phyloP scores from a whole-genome alignment of 2,888 invertebrate species.

The Ormyrus thymus region DNA sequence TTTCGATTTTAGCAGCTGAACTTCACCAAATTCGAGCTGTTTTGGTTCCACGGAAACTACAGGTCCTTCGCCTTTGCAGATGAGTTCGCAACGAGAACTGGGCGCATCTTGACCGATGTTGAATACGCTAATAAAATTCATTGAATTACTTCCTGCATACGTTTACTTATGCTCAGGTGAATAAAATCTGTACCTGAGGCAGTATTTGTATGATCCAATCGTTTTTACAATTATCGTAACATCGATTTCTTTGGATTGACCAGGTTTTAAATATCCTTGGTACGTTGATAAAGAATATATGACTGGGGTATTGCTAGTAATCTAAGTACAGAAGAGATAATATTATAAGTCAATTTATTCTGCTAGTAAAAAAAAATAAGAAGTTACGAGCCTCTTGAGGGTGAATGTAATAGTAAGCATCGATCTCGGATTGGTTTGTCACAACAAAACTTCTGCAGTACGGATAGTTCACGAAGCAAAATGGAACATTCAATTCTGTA shows the following conservation, averaged over 20 bases:
- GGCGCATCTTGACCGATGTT: constrained; percentile 74
- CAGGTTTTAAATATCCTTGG: constrained; percentile 72
- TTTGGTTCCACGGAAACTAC: constrained; percentile 80
- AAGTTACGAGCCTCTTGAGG: constrained; percentile 70
- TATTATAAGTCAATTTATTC: neutral
- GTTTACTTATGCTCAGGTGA: constrained; percentile 29
- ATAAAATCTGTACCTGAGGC: constrained; percentile 59
- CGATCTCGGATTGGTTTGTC: constrained; percentile 75
- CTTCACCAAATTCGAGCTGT: constrained; percentile 80
- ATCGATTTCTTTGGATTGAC: constrained; percentile 74
- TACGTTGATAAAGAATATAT: constrained; percentile 64
- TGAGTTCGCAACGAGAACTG: constrained; percentile 74
- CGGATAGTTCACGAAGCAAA: constrained; percentile 79
- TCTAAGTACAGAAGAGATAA: constrained; percentile 9
- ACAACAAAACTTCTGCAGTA: constrained; percentile 77
- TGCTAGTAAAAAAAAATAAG: neutral
- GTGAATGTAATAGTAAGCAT: constrained; percentile 76
- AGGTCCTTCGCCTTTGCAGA: constrained; percentile 80
- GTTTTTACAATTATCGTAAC: constrained; percentile 75
- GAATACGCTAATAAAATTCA: constrained; percentile 60
- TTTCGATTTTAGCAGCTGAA: constrained; percentile 77
- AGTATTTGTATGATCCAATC: constrained; percentile 75
- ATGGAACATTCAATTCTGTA: constrained; percentile 76
- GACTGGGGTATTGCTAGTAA: neutral
- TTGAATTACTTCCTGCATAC: too few relatives aligned